Conservation (phyloP, 37 sponge, comb jelly and placozoan species). For the Dysidea cf. avara region DNA sequence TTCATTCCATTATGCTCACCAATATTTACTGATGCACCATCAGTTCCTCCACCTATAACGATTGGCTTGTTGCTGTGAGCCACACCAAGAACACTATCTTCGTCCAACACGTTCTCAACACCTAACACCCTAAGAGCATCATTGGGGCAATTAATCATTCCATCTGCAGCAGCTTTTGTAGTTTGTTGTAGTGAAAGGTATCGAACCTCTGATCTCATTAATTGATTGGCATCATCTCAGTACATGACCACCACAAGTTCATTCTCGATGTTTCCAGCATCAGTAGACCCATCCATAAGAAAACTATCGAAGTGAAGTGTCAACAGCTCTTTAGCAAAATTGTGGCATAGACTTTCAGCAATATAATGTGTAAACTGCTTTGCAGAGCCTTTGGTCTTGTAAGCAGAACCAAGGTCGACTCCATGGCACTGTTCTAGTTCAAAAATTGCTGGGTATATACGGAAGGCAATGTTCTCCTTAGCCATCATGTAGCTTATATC, state of each 20-base stretch:
- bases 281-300: conserved; percentile 7
- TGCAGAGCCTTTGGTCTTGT: conserved; percentile 1
- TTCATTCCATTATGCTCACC: conserved; percentile 46
- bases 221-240: no score
- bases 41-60: conserved; percentile 64
- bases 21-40: conserved; percentile 63
- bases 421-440: not conserved
- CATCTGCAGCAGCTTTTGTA: conserved; percentile 46
- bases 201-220: no score
- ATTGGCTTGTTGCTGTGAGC: conserved; percentile 21
- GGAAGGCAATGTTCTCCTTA: conserved; percentile 2
- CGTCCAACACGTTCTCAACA: conserved; percentile 30
- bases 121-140: conserved; percentile 36
- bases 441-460: conserved; percentile 1
- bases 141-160: conserved; percentile 40
- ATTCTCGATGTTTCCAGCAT: not conserved
- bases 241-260: no score
- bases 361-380: conserved; percentile 9
- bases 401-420: conserved; percentile 17
- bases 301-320: not conserved
- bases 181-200: no score
- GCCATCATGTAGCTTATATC: conserved; percentile 1
- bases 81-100: conserved; percentile 2
- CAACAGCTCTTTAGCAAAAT: not conserved
- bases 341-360: conserved; percentile 5